Evolutionary conservation across 1,140 invertebrate genomes (phyloP), one percentile per base, ranked within the genome.

Genomic region (Brachionus asplanchnoidis): DNA sequence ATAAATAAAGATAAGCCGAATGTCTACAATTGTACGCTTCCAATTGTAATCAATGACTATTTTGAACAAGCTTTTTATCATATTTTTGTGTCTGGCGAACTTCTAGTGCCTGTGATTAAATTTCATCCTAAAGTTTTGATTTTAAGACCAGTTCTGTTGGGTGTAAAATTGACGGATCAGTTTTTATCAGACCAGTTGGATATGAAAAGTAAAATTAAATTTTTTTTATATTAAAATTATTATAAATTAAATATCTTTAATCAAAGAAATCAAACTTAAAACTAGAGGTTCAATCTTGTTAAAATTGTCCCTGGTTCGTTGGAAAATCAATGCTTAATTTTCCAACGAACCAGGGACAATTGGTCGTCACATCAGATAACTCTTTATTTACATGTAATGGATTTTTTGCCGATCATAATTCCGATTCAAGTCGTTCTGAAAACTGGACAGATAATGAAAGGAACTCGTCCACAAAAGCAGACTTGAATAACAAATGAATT

Each of bases 351-450:
- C 73, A 77, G 23, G 73, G 53, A 50, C 1, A 23, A 23, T 50
- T 89, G 14, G 88, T 88, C 14, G 88, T 88, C 9, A 89, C 89
- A 46, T 87, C 89, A 20, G 89, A 90, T 83, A 90, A 90, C 82
- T 89, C 89, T 77, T 85, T 90, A 2, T 77, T 90, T 68, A 89
- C 88, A 3, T 89, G 88, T 84, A 89, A 90, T 84, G 87, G 88
- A 23, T 90, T 90, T 86, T 82, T 90, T 20, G 88, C 87, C 14
- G 85, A 87, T 26, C 88, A 90, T 85, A 86, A 88, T 75, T 86
- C 85, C 23, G 89, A 90, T 65, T 85, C 88, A 89, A 75, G 89
- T 90, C 85, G 88, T 90, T 14, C 88, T 89, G 87, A 88, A 89
- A 87, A 87, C 88, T 20, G 82, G 82, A 23, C 82, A 84, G 46